phyloP scores from a whole-genome alignment of 2,888 invertebrate genomes.

The Lycocerus yunnanus region DNA sequence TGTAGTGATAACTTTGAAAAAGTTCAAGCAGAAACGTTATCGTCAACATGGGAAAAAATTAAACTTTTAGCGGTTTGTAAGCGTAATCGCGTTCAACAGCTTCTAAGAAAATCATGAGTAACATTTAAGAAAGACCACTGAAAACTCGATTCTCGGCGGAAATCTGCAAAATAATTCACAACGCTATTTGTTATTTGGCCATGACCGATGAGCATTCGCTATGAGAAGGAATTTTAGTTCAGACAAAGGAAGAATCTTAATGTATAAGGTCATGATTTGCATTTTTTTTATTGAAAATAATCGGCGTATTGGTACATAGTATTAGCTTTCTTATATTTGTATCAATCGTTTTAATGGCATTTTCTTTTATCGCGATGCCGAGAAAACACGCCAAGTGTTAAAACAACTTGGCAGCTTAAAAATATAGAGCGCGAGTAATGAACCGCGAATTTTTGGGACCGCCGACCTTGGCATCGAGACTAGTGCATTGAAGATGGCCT shows the following conservation, averaged over 20 bases:
- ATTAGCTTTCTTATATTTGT: background rate
- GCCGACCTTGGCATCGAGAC: conserved; percentile 45
- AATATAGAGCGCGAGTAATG: conserved; percentile 22
- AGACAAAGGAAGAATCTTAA: conserved; percentile 30
- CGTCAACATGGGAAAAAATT: background rate
- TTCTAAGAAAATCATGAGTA: conserved; percentile 2
- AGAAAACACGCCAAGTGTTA: conserved; percentile 13
- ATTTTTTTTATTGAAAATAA: conserved; percentile 8
- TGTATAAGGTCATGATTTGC: conserved; percentile 24
- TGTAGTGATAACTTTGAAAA: background rate
- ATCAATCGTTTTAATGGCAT: conserved; percentile 4
- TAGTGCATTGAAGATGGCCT: conserved; percentile 46
- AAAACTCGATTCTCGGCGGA: conserved; percentile 1
- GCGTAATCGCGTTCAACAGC: background rate
- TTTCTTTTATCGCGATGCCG: conserved; percentile 10
- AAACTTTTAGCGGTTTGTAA: background rate
- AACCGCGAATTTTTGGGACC: conserved; percentile 38
- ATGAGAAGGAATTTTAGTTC: conserved; percentile 23
- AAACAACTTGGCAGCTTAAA: conserved; percentile 12
- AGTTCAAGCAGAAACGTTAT: background rate
- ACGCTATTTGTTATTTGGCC: conserved; percentile 26
- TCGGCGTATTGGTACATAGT: background rate
- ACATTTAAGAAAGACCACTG: background rate
- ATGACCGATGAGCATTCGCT: conserved; percentile 25
- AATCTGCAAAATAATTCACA: conserved; percentile 24